Conservation (phyloP, 2,888 invertebrate genomes). For the Trichopria drosophilae region DNA sequence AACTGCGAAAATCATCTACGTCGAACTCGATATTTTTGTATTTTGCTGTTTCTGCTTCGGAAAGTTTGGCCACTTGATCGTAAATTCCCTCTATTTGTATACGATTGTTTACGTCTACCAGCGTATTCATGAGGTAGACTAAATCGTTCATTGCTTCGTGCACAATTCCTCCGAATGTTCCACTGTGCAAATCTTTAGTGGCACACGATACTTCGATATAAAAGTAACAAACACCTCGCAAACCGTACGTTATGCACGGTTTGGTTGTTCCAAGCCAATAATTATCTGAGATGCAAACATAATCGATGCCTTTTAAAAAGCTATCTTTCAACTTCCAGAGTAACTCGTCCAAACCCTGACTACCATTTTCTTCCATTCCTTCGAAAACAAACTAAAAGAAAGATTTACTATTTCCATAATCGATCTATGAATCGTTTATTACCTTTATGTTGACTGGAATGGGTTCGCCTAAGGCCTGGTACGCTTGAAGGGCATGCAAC, state of each 20-base stretch:
- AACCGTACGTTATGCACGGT: constrained; percentile 95
- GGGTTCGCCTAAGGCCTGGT: constrained; percentile 70
- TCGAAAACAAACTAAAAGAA: constrained; percentile 81
- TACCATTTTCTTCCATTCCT: constrained; percentile 98
- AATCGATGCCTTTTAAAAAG: constrained; percentile 85
- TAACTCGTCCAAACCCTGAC: constrained; percentile 90
- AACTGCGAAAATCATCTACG: constrained; percentile 72
- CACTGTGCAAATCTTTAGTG: constrained; percentile 91
- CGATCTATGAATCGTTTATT: too few relatives aligned
- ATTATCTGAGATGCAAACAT: constrained; percentile 97
- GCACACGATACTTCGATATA: constrained; percentile 86
- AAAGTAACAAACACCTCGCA: constrained; percentile 92
- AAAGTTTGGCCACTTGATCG: constrained; percentile 78
- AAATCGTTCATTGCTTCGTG: constrained; percentile 90
- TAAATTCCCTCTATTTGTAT: constrained; percentile 83
- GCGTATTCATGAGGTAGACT: constrained; percentile 78
- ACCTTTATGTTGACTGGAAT: constrained; percentile 75
- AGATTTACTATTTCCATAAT: constrained; percentile 3
- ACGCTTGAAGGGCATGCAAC: constrained; percentile 92
- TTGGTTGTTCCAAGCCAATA: constrained; percentile 98
- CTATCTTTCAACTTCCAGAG: constrained; percentile 71
- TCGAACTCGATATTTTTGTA: constrained; percentile 88
- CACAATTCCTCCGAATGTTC: constrained; percentile 93
- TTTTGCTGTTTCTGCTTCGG: constrained; percentile 69
- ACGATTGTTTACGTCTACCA: constrained; percentile 85